Percentiles rank a stretch among this genome's conserved stretches.
Conservation (phyloP, 37 sponge, comb jelly and placozoan species). For the Spongilla lacustris region DNA sequence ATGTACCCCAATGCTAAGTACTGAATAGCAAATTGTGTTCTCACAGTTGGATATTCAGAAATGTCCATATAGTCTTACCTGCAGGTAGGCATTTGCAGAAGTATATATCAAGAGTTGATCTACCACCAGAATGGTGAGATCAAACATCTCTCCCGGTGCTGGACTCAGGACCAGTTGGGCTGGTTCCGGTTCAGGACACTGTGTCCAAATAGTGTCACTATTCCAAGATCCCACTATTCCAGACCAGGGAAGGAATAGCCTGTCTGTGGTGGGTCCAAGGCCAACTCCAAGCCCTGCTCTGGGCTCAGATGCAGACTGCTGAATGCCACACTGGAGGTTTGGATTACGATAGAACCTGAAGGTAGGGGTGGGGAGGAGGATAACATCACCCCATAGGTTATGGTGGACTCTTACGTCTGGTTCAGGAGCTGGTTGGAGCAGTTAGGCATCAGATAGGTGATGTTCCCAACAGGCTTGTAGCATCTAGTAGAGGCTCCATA, state of each 20-base stretch:
- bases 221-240: conserved; percentile 53
- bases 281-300: conserved; percentile 27
- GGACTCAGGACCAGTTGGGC: conserved; percentile 62
- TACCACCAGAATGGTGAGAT: conserved; percentile 67
- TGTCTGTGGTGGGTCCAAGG: conserved; percentile 60
- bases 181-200: conserved; percentile 45
- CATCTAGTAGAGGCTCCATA: conserved; percentile 80
- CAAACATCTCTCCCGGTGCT: conserved; percentile 84
- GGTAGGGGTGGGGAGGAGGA: neutral
- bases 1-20: no score
- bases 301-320: neutral
- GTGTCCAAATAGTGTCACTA: neutral
- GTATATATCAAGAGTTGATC: conserved; percentile 68
- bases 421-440: conserved; percentile 64
- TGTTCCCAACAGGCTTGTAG: conserved; percentile 62
- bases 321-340: conserved; percentile 57
- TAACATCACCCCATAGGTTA: neutral
- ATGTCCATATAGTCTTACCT: no score
- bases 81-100: conserved; percentile 37
- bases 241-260: conserved; percentile 72
- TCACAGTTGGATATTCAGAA: no score
- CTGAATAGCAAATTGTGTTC: no score
- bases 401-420: conserved; percentile 38
- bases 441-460: conserved; percentile 78
- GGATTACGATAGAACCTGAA: conserved; percentile 60